Evolutionary conservation across 2,888 invertebrate genomes (phyloP), one percentile per base, ranked within the genome.

Genomic region (Xylota segnis): DNA sequence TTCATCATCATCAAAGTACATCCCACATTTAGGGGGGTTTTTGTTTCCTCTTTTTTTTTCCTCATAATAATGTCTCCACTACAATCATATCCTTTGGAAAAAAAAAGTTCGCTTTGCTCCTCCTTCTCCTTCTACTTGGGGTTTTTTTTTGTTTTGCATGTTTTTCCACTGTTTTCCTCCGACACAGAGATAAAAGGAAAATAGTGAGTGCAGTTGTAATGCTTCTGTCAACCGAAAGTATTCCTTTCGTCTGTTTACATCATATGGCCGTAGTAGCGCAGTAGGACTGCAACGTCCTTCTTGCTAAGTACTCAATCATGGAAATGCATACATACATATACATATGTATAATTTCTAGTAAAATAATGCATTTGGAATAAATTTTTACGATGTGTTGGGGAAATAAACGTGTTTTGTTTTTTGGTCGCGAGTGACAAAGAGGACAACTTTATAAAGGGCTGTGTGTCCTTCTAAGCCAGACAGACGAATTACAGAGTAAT

Each of bases 1-100:
- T 82, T 61, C 84, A 66, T 86, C 84, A 81, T 68, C 79, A 75
- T 81, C 84, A 86, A 81, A 81, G 84, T 71, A 66, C 75, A 70
- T 71, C 52, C 59, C 81, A 70, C 56, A 68, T 68, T 83, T 61
- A 61, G 59, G 65, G 65, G 59, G 66, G 40, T 14, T 18, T 61
- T 34, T 66, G 18, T 50, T 9, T 47, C 18, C 23, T 23, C 1
- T 23, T 37, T 61, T 74, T 70, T 70, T 65, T 56, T 47, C 47
- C 54, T n/a, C 50, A 40, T 81, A 45, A 83, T 83, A 56, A 78
- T 78, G 65, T 65, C 70, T 70, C 79, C 75, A 70, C 75, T 79
- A 59, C 84, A 84, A 70, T 70, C 58, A 61, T 56, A 52, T 45
- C 23, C 58, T 43, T 77, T 66, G 40, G 23, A 54, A 50, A 71